Conservation (phyloP, 2,888 invertebrate genomes). For the Morpho deidamia region DNA sequence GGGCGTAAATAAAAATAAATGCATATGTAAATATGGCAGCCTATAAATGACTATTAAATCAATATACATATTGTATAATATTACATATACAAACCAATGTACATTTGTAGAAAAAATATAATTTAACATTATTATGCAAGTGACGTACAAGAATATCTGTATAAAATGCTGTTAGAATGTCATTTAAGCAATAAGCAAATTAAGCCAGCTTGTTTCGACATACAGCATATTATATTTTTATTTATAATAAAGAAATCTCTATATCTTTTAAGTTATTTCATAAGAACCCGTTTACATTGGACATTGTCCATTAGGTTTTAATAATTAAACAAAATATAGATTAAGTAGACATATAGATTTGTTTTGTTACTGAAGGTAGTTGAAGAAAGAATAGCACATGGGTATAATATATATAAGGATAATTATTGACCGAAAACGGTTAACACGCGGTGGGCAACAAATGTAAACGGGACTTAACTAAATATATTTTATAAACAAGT, state of each 20-base stretch:
- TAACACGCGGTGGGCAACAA: background rate
- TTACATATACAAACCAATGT: conserved; percentile 63
- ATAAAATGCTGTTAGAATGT: conserved; percentile 9
- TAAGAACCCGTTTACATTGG: background rate
- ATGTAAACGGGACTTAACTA: conserved; percentile 1
- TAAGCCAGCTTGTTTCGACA: background rate
- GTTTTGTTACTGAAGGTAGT: background rate
- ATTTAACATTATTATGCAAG: conserved; percentile 3
- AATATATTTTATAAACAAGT: background rate
- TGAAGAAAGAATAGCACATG: background rate
- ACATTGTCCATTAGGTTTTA: too few species aligned
- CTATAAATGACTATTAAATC: conserved; percentile 23
- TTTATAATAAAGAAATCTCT: background rate
- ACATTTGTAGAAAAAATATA: conserved; percentile 31
- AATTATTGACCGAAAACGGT: too few species aligned
- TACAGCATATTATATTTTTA: conserved; percentile 2
- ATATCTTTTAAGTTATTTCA: background rate
- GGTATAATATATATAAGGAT: background rate
- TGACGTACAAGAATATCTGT: background rate
- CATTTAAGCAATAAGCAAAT: background rate
- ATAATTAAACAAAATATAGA: too few species aligned
- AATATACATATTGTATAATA: conserved; percentile 31
- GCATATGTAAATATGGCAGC: conserved; percentile 12
- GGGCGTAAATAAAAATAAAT: conserved; percentile 6
- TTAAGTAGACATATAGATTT: too few species aligned